Percentiles rank a stretch among this genome's conserved stretches.
Evolutionary conservation across 2,888 invertebrate species (phyloP).

Genomic region (Microchrysa polita): DNA sequence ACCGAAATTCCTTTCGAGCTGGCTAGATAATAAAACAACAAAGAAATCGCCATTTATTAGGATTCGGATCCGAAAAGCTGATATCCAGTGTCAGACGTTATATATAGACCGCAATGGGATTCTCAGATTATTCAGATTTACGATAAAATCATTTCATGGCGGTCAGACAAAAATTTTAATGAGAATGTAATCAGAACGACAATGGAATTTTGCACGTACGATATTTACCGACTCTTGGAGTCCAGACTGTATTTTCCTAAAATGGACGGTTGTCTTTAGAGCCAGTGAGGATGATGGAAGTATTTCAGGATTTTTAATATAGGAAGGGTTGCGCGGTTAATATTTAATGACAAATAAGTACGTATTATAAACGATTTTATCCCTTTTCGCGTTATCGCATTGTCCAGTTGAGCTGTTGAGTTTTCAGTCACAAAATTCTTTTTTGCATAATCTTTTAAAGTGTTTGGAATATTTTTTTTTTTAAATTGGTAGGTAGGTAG

Average conservation of each 20-base stretch:
- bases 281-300: no score
- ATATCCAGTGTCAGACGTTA: neutral
- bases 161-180: constrained; percentile 47
- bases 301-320: no score
- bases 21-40: constrained; percentile 29
- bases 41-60: constrained; percentile 25
- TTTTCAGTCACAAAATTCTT: no score
- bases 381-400: no score
- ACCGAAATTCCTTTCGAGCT: constrained; percentile 19
- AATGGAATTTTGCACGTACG: constrained; percentile 44
- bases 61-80: neutral
- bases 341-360: neutral
- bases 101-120: neutral
- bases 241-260: neutral
- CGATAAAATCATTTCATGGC: constrained; percentile 50
- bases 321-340: neutral
- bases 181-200: constrained; percentile 47
- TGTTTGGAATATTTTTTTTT: no score
- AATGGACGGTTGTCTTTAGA: neutral
- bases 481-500: no score
- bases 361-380: no score
- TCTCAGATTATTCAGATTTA: constrained; percentile 43
- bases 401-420: no score
- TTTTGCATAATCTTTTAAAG: no score
- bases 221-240: constrained; percentile 1